phyloP scores from a whole-genome alignment of 2,113 vertebrate species.

The Anhinga anhinga region DNA sequence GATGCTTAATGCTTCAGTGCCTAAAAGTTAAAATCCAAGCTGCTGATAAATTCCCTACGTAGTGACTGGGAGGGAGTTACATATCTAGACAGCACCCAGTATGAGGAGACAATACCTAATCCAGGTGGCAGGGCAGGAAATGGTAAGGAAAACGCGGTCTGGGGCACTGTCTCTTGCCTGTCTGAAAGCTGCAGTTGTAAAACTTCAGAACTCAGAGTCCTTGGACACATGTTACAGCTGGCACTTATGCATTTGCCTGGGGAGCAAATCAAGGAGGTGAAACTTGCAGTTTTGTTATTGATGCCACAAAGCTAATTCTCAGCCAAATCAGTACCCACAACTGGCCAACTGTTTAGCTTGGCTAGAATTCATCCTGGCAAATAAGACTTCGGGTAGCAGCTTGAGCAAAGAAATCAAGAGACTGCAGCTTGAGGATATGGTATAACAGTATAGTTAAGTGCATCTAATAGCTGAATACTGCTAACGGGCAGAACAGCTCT shows the following conservation, averaged over 20 bases:
- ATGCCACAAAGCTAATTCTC: neutral
- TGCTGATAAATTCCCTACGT: neutral
- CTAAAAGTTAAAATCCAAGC: neutral
- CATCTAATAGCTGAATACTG: neutral
- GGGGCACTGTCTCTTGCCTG: neutral
- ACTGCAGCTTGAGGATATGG: neutral
- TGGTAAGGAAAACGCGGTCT: neutral
- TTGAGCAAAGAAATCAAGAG: neutral
- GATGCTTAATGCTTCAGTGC: neutral
- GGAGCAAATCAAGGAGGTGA: neutral
- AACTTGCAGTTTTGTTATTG: neutral
- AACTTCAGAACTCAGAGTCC: neutral
- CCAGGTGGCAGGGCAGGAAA: neutral
- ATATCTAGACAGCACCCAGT: neutral
- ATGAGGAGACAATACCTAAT: neutral
- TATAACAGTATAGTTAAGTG: neutral
- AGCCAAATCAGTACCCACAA: neutral
- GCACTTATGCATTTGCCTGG: neutral
- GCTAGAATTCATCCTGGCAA: neutral
- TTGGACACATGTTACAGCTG: fast-evolving
- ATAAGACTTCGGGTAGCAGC: neutral
- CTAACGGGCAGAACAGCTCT: neutral
- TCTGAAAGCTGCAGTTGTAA: neutral
- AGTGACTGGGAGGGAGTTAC: neutral
- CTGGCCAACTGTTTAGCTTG: neutral